Evolutionary conservation across 2,888 invertebrate species (phyloP).

Genomic region (Orchestes rusci): DNA sequence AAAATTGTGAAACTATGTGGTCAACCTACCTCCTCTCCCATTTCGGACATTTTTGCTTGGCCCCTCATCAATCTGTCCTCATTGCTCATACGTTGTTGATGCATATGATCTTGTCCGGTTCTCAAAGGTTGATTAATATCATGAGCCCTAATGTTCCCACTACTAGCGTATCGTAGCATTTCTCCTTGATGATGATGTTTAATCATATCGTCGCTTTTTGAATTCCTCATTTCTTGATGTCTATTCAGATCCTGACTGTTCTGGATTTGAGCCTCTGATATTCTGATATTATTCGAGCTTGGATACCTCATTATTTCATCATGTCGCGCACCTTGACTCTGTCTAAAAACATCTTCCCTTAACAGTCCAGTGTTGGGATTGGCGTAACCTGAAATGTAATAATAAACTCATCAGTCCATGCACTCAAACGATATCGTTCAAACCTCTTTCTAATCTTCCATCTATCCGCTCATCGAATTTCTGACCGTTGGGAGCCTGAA

Average conservation of each 20-base stretch:
- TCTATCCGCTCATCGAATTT: conserved; percentile 25
- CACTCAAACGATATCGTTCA: neutral
- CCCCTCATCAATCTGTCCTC: conserved; percentile 39
- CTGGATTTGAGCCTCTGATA: conserved; percentile 36
- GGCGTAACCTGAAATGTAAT: conserved; percentile 30
- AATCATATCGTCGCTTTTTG: conserved; percentile 41
- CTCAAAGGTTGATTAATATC: conserved; percentile 34
- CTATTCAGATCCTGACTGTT: conserved; percentile 32
- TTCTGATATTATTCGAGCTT: conserved; percentile 36
- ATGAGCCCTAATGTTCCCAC: conserved; percentile 41
- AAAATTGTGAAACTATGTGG: too few relatives aligned
- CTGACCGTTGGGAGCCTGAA: conserved; percentile 10
- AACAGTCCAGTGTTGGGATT: conserved; percentile 33
- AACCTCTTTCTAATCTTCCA: conserved; percentile 10
- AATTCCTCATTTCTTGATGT: conserved; percentile 34
- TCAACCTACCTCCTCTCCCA: conserved; percentile 74
- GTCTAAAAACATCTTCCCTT: conserved; percentile 40
- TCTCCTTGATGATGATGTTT: conserved; percentile 36
- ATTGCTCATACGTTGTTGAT: conserved; percentile 27
- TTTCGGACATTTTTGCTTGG: conserved; percentile 63
- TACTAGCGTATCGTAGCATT: conserved; percentile 39
- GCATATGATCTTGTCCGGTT: conserved; percentile 28
- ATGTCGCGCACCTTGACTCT: conserved; percentile 35
- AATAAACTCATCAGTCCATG: neutral
- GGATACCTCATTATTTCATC: conserved; percentile 40